phyloP scores from a whole-genome alignment of 2,888 invertebrate species.

The Synanthedon formicaeformis region DNA sequence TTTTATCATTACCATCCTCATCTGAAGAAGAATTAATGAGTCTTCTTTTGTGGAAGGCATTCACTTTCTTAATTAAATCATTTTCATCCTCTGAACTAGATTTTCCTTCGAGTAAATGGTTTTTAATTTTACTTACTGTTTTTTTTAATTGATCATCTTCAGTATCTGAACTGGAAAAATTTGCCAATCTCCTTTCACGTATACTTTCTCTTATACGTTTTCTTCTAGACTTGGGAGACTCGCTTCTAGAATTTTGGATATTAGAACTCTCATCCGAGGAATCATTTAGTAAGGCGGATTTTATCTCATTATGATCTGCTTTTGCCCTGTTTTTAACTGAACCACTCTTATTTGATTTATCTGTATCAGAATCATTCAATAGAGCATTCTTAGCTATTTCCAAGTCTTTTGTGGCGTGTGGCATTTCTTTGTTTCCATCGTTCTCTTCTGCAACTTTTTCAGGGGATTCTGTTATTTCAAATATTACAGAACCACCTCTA shows the following conservation, averaged over 20 bases:
- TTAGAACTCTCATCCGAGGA: constrained; percentile 18
- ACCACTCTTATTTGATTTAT: constrained; percentile 3
- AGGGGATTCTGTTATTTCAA: constrained; percentile 13
- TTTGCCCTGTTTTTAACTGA: not conserved
- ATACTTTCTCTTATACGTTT: constrained; percentile 41
- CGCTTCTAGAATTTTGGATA: constrained; percentile 11
- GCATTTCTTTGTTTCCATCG: constrained; percentile 5
- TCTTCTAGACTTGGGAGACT: constrained; percentile 23
- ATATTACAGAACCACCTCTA: constrained; percentile 23
- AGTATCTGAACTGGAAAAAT: constrained; percentile 50
- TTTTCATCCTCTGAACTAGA: constrained; percentile 18
- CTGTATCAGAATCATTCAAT: constrained; percentile 11
- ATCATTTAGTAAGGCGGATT: constrained; percentile 16
- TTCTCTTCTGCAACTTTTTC: constrained; percentile 3
- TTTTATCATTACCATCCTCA: constrained; percentile 13
- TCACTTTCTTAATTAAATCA: constrained; percentile 5
- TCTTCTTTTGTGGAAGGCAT: constrained; percentile 5
- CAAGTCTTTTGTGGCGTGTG: not conserved
- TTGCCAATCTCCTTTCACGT: constrained; percentile 41
- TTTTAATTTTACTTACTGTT: constrained; percentile 30
- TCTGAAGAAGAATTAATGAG: constrained; percentile 16
- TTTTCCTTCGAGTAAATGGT: constrained; percentile 24
- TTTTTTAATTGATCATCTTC: constrained; percentile 37
- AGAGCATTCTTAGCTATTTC: constrained; percentile 13
- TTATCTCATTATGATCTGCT: constrained; percentile 4